phyloP scores from a whole-genome alignment of 2,113 vertebrate genomes.

The Sebastes schlegelii region DNA sequence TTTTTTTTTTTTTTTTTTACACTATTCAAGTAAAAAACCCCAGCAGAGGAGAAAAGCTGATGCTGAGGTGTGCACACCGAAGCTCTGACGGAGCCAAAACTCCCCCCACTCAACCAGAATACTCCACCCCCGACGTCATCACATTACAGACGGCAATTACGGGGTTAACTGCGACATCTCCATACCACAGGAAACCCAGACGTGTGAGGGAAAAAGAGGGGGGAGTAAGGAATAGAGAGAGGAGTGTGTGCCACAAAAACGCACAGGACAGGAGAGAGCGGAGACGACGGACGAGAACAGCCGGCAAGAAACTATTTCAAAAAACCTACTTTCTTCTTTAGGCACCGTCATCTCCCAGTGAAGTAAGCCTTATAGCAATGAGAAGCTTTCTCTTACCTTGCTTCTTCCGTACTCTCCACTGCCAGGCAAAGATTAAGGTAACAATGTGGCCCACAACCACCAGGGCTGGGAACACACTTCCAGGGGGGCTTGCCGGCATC shows the following conservation, averaged over 20 bases:
- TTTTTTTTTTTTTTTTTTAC: no score
- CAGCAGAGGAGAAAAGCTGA: background rate
- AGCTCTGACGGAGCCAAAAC: constrained; percentile 20
- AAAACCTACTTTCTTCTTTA: background rate
- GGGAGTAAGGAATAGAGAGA: constrained; percentile 29
- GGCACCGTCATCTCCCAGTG: background rate
- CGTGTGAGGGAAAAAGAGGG: constrained; percentile 21
- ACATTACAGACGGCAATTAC: constrained; percentile 61
- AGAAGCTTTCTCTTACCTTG: constrained; percentile 82
- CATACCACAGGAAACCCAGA: constrained; percentile 73
- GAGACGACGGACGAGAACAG: constrained; percentile 32
- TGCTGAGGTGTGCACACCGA: background rate
- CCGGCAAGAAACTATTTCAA: constrained; percentile 9
- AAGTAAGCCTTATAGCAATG: background rate
- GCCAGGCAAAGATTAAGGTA: constrained; percentile 88
- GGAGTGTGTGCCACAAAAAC: constrained; percentile 31
- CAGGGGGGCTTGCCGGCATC: constrained; percentile 85
- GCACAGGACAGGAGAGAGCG: constrained; percentile 32
- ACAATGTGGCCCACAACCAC: constrained; percentile 90
- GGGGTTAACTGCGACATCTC: constrained; percentile 80
- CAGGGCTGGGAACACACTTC: constrained; percentile 88
- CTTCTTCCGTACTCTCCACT: constrained; percentile 82
- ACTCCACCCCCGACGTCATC: constrained; percentile 32
- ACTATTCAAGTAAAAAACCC: background rate
- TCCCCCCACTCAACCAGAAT: background rate